Evolutionary conservation across 2,888 invertebrate genomes (phyloP).

Genomic region (Zaprionus lineosus): DNA sequence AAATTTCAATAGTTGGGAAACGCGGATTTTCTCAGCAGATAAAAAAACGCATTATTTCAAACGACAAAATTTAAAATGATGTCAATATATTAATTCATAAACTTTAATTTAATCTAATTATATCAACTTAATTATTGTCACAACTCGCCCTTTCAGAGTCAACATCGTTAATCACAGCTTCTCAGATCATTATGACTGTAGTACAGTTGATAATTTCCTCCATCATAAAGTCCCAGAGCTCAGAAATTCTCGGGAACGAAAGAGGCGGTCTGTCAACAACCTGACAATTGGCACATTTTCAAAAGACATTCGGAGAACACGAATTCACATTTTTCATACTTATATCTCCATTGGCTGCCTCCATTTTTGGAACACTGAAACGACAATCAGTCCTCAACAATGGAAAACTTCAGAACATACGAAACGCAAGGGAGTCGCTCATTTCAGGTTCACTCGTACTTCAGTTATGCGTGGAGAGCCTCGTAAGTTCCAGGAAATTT

Average conservation of each 20-base stretch:
- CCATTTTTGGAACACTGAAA: constrained; percentile 15
- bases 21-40: neutral
- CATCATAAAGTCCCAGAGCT: no score
- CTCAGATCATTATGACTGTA: no score
- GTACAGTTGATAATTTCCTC: no score
- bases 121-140: no score
- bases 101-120: no score
- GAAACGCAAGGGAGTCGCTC: constrained; percentile 10
- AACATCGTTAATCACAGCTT: no score
- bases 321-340: constrained; percentile 47
- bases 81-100: no score
- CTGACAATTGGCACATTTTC: constrained; percentile 21
- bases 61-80: no score
- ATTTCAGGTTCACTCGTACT: neutral
- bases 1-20: neutral
- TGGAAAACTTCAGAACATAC: constrained; percentile 7
- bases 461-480: neutral
- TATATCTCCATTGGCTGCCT: constrained; percentile 25
- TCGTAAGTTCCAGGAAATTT: no score
- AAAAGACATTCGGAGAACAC: constrained; percentile 19
- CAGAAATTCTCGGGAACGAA: no score
- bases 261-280: constrained; percentile 49
- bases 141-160: no score
- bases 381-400: constrained; percentile 26
- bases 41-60: no score